phyloP scores from a whole-genome alignment of 2,113 vertebrate species.

The Centropus unirufus region DNA sequence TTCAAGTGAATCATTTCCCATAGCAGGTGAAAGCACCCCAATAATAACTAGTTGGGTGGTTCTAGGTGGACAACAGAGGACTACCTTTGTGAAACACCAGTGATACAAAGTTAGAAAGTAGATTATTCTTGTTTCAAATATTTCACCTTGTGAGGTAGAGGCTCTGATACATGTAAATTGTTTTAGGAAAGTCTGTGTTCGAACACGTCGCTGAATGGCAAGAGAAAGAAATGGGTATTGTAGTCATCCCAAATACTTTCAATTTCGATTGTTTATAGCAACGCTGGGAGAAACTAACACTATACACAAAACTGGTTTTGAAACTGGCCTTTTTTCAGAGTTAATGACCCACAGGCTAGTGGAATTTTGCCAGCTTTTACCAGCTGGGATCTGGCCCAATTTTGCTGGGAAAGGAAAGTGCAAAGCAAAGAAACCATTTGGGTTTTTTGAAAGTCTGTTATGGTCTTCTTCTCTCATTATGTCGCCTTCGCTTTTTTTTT shows the following conservation, averaged over 20 bases:
- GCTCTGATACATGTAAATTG: not conserved
- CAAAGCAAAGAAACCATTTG: slow-evolving; percentile 36
- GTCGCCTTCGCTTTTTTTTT: not conserved
- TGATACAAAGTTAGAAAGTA: not conserved
- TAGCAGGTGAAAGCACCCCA: not conserved
- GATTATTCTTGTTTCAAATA: not conserved
- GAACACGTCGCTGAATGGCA: slow-evolving; percentile 26
- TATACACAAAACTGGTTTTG: slow-evolving; percentile 60
- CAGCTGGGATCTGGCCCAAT: slow-evolving; percentile 64
- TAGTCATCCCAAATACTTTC: slow-evolving; percentile 60
- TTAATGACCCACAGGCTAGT: slow-evolving; percentile 65
- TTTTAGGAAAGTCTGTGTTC: not conserved
- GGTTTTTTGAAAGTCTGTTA: slow-evolving; percentile 22
- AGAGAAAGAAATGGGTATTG: slow-evolving; percentile 43
- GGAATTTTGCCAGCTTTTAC: slow-evolving; percentile 64
- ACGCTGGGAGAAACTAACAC: slow-evolving; percentile 51
- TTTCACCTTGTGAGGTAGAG: not conserved
- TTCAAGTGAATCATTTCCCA: not conserved
- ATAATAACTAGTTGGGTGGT: not conserved
- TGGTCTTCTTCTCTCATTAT: slow-evolving; percentile 16
- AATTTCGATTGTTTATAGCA: slow-evolving; percentile 68
- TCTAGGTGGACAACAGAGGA: not conserved
- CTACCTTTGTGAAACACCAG: not conserved
- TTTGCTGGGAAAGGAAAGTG: slow-evolving; percentile 58
- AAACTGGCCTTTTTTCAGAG: slow-evolving; percentile 63